Conservation (phyloP, 1,140 invertebrate genomes). For the Proctacanthus coquilletti region DNA sequence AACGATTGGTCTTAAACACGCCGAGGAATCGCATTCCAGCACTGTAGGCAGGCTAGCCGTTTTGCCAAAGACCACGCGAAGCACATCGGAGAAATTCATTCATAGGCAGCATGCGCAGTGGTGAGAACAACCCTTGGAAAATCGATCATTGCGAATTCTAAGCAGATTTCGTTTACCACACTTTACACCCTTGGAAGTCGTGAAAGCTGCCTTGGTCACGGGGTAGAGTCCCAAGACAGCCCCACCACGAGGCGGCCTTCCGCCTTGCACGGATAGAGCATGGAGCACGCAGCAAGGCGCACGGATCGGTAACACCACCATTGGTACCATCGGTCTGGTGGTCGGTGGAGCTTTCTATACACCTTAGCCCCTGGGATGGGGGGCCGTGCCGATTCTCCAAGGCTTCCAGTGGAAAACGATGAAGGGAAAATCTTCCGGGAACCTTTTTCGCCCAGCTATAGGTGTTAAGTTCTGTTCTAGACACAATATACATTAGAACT, state of each 20-base stretch:
- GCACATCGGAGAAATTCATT: not conserved
- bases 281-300: too few relatives aligned
- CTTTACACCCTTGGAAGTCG: too few relatives aligned
- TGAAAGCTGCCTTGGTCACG: too few relatives aligned
- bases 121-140: not conserved
- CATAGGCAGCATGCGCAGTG: not conserved
- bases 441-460: not conserved
- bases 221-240: too few relatives aligned
- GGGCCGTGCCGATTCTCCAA: not conserved
- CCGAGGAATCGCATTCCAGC: too few relatives aligned
- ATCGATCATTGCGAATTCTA: not conserved
- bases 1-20: too few relatives aligned
- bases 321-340: too few relatives aligned
- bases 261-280: too few relatives aligned
- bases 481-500: slow-evolving; percentile 1
- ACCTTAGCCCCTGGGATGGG: not conserved
- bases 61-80: too few relatives aligned
- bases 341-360: not conserved
- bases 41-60: too few relatives aligned
- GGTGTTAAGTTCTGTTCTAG: slow-evolving; percentile 1
- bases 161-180: not conserved
- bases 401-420: not conserved
- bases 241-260: too few relatives aligned
- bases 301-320: too few relatives aligned
- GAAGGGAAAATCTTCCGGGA: not conserved